A percentile compares a stretch with the other conserved stretches of the same genome.
Evolutionary conservation across 2,113 vertebrate species (phyloP).

Genomic region (Parus major): DNA sequence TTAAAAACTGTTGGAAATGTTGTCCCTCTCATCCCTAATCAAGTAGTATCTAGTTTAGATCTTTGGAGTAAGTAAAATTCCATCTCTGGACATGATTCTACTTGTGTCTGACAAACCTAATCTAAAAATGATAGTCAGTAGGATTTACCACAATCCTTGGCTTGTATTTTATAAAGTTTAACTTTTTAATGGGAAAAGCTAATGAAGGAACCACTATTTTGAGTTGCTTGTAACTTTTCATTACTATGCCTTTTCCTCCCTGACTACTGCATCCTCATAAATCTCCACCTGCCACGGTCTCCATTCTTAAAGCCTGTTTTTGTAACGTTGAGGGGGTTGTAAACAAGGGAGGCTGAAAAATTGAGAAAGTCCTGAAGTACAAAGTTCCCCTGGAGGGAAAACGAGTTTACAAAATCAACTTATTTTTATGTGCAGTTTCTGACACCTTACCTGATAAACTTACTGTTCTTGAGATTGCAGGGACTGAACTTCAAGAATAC

Average conservation of each 20-base stretch:
- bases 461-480: slow-evolving; percentile 30
- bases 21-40: background rate
- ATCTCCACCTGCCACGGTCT: background rate
- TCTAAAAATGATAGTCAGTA: background rate
- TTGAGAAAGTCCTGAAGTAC: background rate
- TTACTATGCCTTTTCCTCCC: background rate
- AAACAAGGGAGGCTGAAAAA: background rate
- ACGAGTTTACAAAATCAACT: background rate
- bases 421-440: background rate
- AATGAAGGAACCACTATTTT: background rate
- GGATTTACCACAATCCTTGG: background rate
- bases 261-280: background rate
- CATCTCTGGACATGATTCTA: background rate
- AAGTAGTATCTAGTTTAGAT: background rate
- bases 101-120: background rate
- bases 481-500: slow-evolving; percentile 75
- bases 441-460: background rate
- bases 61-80: background rate
- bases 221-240: background rate
- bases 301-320: background rate
- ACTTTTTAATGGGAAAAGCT: background rate
- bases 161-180: background rate
- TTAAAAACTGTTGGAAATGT: background rate
- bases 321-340: background rate
- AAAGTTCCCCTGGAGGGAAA: background rate